Evolutionary conservation across 2,113 vertebrate genomes (phyloP).

Genomic region (Axis porcinus): DNA sequence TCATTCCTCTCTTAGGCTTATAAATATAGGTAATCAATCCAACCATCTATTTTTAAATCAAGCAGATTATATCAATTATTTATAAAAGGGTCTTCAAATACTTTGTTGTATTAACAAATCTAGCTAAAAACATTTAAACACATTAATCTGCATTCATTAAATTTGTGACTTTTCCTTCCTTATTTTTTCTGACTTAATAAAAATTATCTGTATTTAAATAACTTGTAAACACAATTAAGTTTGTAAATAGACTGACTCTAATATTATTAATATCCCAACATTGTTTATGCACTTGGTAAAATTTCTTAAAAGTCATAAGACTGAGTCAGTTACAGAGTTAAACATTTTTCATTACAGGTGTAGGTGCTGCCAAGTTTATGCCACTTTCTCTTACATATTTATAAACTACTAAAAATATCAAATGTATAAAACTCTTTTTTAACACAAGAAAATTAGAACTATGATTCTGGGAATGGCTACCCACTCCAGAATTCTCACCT

Average conservation of each 20-base stretch:
- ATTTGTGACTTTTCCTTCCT: background rate
- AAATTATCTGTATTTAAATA: background rate
- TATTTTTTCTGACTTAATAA: background rate
- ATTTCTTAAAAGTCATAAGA: constrained; percentile 17
- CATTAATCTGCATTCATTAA: background rate
- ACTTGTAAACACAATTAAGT: background rate
- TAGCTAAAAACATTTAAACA: background rate
- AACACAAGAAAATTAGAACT: background rate
- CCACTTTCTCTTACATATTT: background rate
- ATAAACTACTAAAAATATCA: background rate
- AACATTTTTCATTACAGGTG: background rate
- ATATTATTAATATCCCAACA: background rate
- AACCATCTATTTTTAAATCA: background rate
- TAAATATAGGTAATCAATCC: background rate
- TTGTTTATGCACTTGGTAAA: background rate
- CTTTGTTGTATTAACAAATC: background rate
- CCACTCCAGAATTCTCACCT: background rate
- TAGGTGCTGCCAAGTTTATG: background rate
- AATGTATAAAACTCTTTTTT: background rate
- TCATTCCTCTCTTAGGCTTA: background rate
- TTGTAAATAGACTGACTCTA: background rate
- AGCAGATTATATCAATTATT: background rate
- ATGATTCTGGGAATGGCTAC: background rate
- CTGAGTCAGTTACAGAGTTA: background rate
- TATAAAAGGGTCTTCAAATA: background rate